Evolutionary conservation across 2,797 vertebrate genomes (phyloP).

Genomic region (Liparis tanakae): DNA sequence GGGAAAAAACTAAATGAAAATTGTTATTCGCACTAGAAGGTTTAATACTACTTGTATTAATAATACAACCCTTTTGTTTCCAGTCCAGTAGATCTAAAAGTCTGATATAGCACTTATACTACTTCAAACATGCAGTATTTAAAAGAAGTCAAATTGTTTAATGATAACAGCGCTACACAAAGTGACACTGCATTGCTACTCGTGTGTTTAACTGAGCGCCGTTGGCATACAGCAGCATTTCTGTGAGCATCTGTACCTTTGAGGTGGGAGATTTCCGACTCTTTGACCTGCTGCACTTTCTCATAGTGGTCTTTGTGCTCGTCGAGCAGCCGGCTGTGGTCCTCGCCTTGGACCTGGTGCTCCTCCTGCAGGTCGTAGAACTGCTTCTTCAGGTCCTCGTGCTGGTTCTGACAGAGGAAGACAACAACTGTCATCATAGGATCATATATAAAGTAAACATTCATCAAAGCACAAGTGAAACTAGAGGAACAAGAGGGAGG

Average conservation of each 20-base stretch:
- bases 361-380: conserved; percentile 91
- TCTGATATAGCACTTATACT: not conserved
- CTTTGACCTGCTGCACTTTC: conserved; percentile 90
- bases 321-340: conserved; percentile 87
- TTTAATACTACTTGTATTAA: not conserved
- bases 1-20: not conserved
- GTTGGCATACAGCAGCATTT: not conserved
- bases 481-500: conserved; percentile 20
- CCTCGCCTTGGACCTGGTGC: conserved; percentile 89
- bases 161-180: not conserved
- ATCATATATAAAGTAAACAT: not conserved
- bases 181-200: not conserved
- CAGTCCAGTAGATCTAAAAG: not conserved
- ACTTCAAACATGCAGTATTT: conserved; percentile 37
- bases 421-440: not conserved
- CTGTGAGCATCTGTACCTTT: conserved; percentile 84
- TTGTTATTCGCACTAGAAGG: not conserved
- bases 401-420: conserved; percentile 87
- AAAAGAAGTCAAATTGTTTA: conserved; percentile 30
- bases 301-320: conserved; percentile 89
- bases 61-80: not conserved
- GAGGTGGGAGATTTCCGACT: conserved; percentile 89
- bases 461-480: not conserved
- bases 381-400: conserved; percentile 95
- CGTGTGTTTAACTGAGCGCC: not conserved